Conservation (phyloP, 2,888 invertebrate species). For the Altica lythri region DNA sequence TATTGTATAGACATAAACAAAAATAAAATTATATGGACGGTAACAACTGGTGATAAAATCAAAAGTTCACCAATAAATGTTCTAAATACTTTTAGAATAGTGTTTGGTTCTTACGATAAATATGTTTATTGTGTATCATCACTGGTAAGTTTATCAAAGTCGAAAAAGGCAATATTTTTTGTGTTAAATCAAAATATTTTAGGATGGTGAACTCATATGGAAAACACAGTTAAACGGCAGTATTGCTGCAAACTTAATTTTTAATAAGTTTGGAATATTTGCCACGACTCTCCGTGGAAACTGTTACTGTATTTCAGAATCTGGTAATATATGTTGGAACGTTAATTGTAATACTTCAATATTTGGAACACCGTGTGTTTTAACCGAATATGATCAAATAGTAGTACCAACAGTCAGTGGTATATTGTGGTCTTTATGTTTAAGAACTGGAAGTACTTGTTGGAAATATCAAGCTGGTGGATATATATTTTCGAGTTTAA, state of each 20-base stretch:
- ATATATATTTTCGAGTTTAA: slow-evolving; percentile 75
- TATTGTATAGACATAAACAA: slow-evolving; percentile 66
- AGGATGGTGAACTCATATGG: slow-evolving; percentile 60
- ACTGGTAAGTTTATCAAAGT: slow-evolving; percentile 17
- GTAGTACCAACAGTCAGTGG: slow-evolving; percentile 64
- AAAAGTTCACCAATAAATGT: slow-evolving; percentile 66
- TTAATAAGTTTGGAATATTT: slow-evolving; percentile 55
- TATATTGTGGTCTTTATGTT: slow-evolving; percentile 61
- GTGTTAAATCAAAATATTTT: too few species aligned
- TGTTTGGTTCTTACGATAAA: slow-evolving; percentile 76
- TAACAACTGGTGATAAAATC: slow-evolving; percentile 65
- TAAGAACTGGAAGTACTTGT: slow-evolving; percentile 32
- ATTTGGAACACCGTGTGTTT: slow-evolving; percentile 67
- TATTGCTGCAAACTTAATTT: slow-evolving; percentile 59
- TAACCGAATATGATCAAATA: slow-evolving; percentile 54
- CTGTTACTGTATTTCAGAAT: slow-evolving; percentile 58
- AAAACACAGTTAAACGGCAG: slow-evolving; percentile 56
- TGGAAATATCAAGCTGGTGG: slow-evolving; percentile 30
- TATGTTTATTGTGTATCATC: slow-evolving; percentile 63
- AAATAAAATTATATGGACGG: slow-evolving; percentile 66
- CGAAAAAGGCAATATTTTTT: too few species aligned
- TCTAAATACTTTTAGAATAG: slow-evolving; percentile 55
- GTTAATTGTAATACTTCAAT: slow-evolving; percentile 64
- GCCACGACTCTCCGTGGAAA: slow-evolving; percentile 66
- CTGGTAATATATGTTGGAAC: slow-evolving; percentile 65